These are phyloP conservation scores for Hecatera dysodea DNA, from an alignment of 2,888 invertebrate genomes.

Conservation along the genomic window DNA sequence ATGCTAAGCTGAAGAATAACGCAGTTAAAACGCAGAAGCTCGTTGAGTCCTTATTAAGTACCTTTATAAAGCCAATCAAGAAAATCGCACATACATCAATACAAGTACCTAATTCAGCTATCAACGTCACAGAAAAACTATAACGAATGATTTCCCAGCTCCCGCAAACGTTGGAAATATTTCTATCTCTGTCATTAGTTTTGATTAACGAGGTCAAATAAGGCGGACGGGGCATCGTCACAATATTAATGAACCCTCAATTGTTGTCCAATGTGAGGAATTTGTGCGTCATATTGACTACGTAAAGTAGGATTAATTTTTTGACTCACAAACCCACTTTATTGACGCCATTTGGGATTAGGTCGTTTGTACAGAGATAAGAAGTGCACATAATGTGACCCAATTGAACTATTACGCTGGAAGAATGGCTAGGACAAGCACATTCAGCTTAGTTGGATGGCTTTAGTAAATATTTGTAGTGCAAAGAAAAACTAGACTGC, in stretches of 20 bases:
- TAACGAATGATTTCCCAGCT: conserved; percentile 65
- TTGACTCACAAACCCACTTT: conserved; percentile 31
- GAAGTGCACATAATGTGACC: conserved; percentile 61
- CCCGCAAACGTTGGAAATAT: conserved; percentile 69
- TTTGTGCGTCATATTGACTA: conserved; percentile 58
- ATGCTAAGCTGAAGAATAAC: not conserved
- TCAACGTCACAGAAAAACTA: conserved; percentile 58
- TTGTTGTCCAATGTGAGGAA: conserved; percentile 68
- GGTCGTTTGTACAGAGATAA: conserved; percentile 55
- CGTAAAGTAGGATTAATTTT: conserved; percentile 45
- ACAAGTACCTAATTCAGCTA: conserved; percentile 33
- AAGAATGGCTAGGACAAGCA: conserved; percentile 50
- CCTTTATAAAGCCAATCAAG: not conserved
- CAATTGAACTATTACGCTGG: conserved; percentile 52
- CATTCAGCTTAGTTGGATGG: conserved; percentile 47
- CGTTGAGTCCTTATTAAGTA: not conserved
- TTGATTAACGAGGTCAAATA: conserved; percentile 75
- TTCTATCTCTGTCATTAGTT: conserved; percentile 78
- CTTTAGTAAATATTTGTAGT: conserved; percentile 40
- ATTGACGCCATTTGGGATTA: conserved; percentile 44
- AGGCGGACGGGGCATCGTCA: conserved; percentile 63
- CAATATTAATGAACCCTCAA: conserved; percentile 72
- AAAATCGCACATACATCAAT: not conserved
- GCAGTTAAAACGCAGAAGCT: not conserved
- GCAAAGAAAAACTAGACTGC: conserved; percentile 4